Evolutionary conservation across 2,888 invertebrate genomes (phyloP).

Genomic region (Zeuzera pyrina): DNA sequence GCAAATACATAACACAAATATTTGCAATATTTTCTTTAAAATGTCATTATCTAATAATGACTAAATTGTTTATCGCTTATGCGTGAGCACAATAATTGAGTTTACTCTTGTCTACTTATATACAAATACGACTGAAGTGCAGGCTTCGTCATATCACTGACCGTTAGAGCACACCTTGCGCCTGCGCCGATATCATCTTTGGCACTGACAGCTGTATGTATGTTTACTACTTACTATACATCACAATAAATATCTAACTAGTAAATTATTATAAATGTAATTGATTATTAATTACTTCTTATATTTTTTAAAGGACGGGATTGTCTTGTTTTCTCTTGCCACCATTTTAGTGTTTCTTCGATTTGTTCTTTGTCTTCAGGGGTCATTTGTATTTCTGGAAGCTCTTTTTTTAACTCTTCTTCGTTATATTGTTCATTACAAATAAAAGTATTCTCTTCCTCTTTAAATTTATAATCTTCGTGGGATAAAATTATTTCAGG

Average conservation of each 20-base stretch:
- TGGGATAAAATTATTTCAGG: constrained; percentile 43
- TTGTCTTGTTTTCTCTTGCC: constrained; percentile 64
- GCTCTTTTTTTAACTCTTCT: constrained; percentile 57
- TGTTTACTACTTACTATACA: constrained; percentile 19
- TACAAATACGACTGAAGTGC: constrained; percentile 15
- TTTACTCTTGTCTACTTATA: no score
- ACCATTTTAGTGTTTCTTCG: constrained; percentile 67
- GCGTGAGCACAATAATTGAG: no score
- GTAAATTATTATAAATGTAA: constrained; percentile 10
- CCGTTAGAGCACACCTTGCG: constrained; percentile 69
- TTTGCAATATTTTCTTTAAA: no score
- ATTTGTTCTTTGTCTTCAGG: constrained; percentile 63
- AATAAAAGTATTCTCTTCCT: constrained; percentile 47
- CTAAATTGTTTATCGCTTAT: no score
- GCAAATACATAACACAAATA: no score
- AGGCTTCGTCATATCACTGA: constrained; percentile 30
- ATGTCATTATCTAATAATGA: no score
- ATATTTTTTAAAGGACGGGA: constrained; percentile 32
- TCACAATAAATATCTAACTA: constrained; percentile 31
- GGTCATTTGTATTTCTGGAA: constrained; percentile 62
- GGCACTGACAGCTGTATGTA: constrained; percentile 66
- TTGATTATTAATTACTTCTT: constrained; percentile 12
- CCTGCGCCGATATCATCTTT: constrained; percentile 48
- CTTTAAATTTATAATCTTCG: constrained; percentile 45
- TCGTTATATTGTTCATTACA: constrained; percentile 60